These are phyloP conservation scores for Lasioglossum marginatum DNA, from an alignment of 2,888 invertebrate species.

Conservation along the genomic window DNA sequence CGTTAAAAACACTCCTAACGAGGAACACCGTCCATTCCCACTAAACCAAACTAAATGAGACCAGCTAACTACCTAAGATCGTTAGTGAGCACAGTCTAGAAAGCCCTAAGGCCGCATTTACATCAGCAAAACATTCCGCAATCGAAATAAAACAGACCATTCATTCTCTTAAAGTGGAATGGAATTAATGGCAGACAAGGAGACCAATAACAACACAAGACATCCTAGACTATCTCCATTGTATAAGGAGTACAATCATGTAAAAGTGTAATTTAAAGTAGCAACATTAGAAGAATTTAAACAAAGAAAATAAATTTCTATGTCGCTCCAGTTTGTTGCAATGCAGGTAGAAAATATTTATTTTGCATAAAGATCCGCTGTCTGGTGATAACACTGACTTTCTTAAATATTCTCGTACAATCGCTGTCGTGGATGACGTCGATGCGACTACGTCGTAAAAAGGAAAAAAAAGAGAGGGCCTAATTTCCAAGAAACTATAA, in stretches of 20 bases:
- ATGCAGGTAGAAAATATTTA: too few species aligned
- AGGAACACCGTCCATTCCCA: not conserved
- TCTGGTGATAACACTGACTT: too few species aligned
- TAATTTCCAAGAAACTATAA: not conserved
- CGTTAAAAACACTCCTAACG: not conserved
- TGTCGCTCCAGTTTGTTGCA: too few species aligned
- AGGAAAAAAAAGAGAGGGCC: not conserved
- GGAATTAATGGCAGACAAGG: not conserved
- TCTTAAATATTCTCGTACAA: too few species aligned
- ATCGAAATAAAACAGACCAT: constrained; percentile 1
- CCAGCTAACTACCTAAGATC: not conserved
- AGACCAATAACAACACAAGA: not conserved
- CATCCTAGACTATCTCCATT: not conserved
- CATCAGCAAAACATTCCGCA: constrained; percentile 6
- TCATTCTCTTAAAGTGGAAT: not conserved
- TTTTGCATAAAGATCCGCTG: too few species aligned
- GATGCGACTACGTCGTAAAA: not conserved
- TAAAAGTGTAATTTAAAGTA: too few species aligned
- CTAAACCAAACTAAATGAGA: constrained; percentile 2
- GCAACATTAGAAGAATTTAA: too few species aligned
- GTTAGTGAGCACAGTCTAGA: not conserved
- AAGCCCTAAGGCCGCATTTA: not conserved
- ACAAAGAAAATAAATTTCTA: too few species aligned
- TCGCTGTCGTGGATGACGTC: too few species aligned
- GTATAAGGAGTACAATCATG: too few species aligned